phyloP scores from a whole-genome alignment of 2,888 invertebrate genomes.

The Patella pellucida region DNA sequence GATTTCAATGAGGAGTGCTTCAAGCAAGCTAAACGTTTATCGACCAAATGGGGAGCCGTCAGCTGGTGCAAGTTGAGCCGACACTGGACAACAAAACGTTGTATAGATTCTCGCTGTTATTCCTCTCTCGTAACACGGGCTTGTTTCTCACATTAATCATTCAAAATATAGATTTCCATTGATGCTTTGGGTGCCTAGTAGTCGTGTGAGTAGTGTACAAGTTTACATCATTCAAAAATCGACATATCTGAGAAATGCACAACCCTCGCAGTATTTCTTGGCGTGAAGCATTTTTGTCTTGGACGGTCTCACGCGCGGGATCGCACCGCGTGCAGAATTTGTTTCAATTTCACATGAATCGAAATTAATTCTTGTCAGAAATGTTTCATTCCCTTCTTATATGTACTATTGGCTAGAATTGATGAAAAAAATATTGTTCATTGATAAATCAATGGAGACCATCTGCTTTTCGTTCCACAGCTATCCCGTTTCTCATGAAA shows the following conservation, averaged over 20 bases:
- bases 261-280: neutral
- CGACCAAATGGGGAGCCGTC: conserved; percentile 5
- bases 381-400: conserved; percentile 11
- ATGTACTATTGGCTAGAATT: conserved; percentile 10
- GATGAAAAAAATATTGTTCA: conserved; percentile 12
- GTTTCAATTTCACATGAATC: conserved; percentile 10
- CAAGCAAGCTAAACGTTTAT: conserved; percentile 10
- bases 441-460: conserved; percentile 9
- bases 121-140: conserved; percentile 7
- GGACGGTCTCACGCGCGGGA: conserved; percentile 3
- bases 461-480: conserved; percentile 6
- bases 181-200: conserved; percentile 9
- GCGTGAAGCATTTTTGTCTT: conserved; percentile 10
- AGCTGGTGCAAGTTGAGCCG: conserved; percentile 4
- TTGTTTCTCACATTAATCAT: conserved; percentile 10
- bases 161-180: conserved; percentile 11
- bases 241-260: conserved; percentile 12
- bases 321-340: conserved; percentile 8
- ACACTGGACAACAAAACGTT: conserved; percentile 7
- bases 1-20: conserved; percentile 7
- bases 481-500: too few species aligned
- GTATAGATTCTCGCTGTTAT: conserved; percentile 6
- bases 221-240: conserved; percentile 9
- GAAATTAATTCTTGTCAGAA: conserved; percentile 12
- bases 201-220: conserved; percentile 6